phyloP scores from a whole-genome alignment of 1,140 invertebrate species.

The Hylyphantes graminicola region DNA sequence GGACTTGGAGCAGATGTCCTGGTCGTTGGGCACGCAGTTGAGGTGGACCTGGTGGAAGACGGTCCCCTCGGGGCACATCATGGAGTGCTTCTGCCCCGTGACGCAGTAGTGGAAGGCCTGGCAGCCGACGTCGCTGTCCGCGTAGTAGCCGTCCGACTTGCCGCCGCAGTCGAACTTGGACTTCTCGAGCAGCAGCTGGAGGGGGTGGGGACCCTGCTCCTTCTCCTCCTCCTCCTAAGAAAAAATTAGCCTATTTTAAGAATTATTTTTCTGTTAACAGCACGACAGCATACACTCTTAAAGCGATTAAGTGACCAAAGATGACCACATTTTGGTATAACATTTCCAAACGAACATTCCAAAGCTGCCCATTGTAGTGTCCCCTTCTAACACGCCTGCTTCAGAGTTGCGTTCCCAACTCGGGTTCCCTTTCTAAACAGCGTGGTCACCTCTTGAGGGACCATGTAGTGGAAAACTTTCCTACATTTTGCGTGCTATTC shows the following conservation, averaged over 20 bases:
- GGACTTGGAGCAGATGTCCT: slow-evolving; percentile 89
- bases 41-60: slow-evolving; percentile 91
- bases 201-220: slow-evolving; percentile 85
- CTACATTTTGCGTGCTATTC: too few relatives aligned
- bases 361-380: too few relatives aligned
- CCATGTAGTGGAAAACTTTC: too few relatives aligned
- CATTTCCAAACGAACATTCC: too few relatives aligned
- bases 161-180: slow-evolving; percentile 84
- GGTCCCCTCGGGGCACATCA: slow-evolving; percentile 92
- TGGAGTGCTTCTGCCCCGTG: slow-evolving; percentile 83
- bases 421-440: too few relatives aligned
- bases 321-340: too few relatives aligned
- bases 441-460: too few relatives aligned
- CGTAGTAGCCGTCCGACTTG: slow-evolving; percentile 89
- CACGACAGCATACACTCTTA: too few relatives aligned
- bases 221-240: slow-evolving; percentile 74
- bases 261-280: too few relatives aligned
- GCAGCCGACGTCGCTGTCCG: slow-evolving; percentile 87
- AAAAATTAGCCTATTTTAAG: neutral
- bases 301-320: too few relatives aligned
- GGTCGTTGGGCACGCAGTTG: slow-evolving; percentile 90
- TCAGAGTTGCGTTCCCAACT: too few relatives aligned
- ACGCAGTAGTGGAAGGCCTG: slow-evolving; percentile 95
- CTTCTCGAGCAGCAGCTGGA: slow-evolving; percentile 81
- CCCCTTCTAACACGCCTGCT: too few relatives aligned